Conservation (phyloP, 1,140 invertebrate species). For the Macrobrachium nipponense region DNA sequence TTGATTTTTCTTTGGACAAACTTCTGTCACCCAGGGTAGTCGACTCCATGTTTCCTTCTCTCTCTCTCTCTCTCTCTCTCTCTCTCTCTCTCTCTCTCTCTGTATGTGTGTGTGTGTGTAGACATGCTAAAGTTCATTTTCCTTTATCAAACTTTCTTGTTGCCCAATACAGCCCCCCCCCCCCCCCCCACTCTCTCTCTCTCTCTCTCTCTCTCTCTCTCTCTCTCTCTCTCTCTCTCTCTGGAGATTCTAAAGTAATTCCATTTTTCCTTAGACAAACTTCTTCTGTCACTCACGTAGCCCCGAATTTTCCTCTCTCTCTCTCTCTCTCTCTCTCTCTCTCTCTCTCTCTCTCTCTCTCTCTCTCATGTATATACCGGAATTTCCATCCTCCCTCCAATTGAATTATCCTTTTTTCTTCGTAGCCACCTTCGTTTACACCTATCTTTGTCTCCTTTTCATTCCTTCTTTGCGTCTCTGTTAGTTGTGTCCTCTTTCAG, state of each 20-base stretch:
- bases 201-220: not conserved
- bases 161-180: too few species aligned
- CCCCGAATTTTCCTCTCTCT: not conserved
- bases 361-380: too few species aligned
- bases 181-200: not conserved
- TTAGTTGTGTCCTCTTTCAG: too few species aligned
- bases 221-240: not conserved
- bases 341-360: not conserved
- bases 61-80: constrained; percentile 8
- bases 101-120: too few species aligned
- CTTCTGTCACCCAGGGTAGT: not conserved
- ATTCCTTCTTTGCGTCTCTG: too few species aligned
- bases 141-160: too few species aligned
- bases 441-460: not conserved
- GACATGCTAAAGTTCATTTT: too few species aligned
- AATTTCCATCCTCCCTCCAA: too few species aligned
- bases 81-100: not conserved
- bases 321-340: constrained; percentile 2
- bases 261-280: too few species aligned
- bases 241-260: too few species aligned
- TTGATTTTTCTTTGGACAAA: not conserved
- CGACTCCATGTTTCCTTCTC: not conserved
- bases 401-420: not conserved
- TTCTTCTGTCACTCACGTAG: not conserved
- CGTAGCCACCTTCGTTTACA: not conserved